A percentile compares a stretch with the other conserved stretches of the same genome.
phyloP scores from a whole-genome alignment of 2,113 vertebrate genomes.

The Hippocampus mohnikei region DNA sequence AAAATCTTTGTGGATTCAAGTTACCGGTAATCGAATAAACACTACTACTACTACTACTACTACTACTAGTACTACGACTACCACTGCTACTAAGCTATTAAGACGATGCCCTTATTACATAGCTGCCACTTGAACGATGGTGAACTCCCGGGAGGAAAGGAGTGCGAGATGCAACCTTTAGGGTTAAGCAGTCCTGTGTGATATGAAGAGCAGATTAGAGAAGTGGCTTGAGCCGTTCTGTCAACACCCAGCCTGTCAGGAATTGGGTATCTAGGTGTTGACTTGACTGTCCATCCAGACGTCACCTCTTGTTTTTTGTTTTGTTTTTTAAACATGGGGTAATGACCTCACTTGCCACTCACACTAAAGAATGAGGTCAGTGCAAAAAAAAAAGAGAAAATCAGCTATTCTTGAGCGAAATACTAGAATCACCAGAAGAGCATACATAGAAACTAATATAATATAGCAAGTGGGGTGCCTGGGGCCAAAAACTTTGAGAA shows the following conservation, averaged over 20 bases:
- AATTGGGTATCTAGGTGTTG: background rate
- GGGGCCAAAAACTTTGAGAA: background rate
- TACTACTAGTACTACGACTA: too few species aligned
- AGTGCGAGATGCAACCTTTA: constrained; percentile 4
- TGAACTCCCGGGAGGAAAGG: background rate
- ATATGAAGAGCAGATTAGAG: constrained; percentile 18
- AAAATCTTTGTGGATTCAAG: too few species aligned
- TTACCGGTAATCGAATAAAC: too few species aligned
- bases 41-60: too few species aligned
- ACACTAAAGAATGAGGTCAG: background rate
- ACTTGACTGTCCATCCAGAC: background rate
- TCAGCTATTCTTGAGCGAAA: background rate
- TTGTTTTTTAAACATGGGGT: background rate
- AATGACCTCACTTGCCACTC: background rate
- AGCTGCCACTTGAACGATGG: background rate
- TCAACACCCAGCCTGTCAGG: constrained; percentile 23
- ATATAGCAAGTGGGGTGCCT: background rate
- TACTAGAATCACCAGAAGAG: background rate
- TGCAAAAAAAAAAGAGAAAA: background rate
- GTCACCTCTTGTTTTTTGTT: background rate
- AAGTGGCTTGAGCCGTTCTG: constrained; percentile 17
- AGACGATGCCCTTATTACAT: background rate
- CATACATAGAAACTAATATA: background rate
- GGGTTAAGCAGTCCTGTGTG: constrained; percentile 13
- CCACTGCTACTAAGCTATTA: too few species aligned